Percentiles rank a stretch among this genome's conserved stretches.
Conservation (phyloP, 1,140 invertebrate species). For the Pollicipes pollicipes region DNA sequence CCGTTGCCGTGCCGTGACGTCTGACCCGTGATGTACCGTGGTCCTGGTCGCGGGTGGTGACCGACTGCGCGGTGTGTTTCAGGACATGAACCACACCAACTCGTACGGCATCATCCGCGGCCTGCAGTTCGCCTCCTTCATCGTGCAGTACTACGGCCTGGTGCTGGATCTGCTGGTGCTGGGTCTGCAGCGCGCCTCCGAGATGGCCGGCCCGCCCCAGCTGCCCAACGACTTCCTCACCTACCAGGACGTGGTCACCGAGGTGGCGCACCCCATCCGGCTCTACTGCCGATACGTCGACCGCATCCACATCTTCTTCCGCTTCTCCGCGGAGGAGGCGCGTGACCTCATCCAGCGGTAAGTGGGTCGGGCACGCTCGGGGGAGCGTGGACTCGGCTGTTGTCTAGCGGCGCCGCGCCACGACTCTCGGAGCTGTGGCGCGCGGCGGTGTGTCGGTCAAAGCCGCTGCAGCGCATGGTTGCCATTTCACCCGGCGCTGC, state of each 20-base stretch:
- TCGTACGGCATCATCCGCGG: constrained; percentile 95
- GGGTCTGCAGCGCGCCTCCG: constrained; percentile 85
- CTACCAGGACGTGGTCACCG: constrained; percentile 80
- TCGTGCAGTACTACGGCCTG: constrained; percentile 93
- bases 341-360: constrained; percentile 83
- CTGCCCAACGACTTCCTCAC: constrained; percentile 93
- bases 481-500: too few species aligned
- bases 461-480: too few species aligned
- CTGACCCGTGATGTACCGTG: too few species aligned
- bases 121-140: constrained; percentile 95
- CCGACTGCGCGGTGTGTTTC: too few species aligned
- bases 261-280: constrained; percentile 85
- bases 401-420: too few species aligned
- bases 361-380: too few species aligned
- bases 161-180: constrained; percentile 89
- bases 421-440: too few species aligned
- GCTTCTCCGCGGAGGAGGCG: constrained; percentile 92
- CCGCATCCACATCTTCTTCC: constrained; percentile 88
- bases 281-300: constrained; percentile 95
- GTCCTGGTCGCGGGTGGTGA: too few species aligned
- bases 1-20: too few species aligned
- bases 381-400: too few species aligned
- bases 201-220: constrained; percentile 97
- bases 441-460: too few species aligned
- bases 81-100: constrained; percentile 99